phyloP scores from a whole-genome alignment of 1,140 invertebrate species.

The Eciton burchellii region DNA sequence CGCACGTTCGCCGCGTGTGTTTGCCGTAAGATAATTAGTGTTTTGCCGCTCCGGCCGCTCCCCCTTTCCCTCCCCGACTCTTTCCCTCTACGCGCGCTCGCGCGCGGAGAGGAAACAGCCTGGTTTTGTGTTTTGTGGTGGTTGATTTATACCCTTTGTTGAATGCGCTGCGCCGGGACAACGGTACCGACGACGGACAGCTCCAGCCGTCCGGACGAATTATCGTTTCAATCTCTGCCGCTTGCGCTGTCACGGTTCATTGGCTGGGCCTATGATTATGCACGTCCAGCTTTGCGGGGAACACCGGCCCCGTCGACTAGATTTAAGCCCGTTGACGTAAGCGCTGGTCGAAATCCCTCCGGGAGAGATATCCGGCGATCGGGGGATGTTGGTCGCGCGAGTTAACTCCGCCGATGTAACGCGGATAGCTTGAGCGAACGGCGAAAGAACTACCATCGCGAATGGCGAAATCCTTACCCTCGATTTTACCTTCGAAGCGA shows the following conservation, averaged over 20 bases:
- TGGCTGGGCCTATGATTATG: slow-evolving; percentile 54
- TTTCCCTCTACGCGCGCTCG: neutral
- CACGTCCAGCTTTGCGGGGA: slow-evolving; percentile 45
- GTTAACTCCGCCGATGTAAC: neutral
- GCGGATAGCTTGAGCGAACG: neutral
- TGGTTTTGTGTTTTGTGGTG: slow-evolving; percentile 57
- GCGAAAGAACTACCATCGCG: no score
- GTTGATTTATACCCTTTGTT: slow-evolving; percentile 67
- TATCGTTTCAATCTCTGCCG: slow-evolving; percentile 59
- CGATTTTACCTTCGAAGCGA: no score
- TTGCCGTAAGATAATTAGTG: slow-evolving; percentile 83
- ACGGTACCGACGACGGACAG: slow-evolving; percentile 59
- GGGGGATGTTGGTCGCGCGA: neutral
- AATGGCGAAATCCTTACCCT: no score
- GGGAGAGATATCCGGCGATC: neutral
- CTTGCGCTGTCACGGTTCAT: slow-evolving; percentile 52
- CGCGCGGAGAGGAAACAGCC: slow-evolving; percentile 22
- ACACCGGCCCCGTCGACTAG: slow-evolving; percentile 26
- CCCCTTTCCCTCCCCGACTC: no score
- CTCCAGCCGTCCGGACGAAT: slow-evolving; percentile 54
- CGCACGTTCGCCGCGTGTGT: slow-evolving; percentile 67
- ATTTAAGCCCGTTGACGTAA: slow-evolving; percentile 55
- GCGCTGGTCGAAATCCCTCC: slow-evolving; percentile 6
- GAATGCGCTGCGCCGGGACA: slow-evolving; percentile 56
- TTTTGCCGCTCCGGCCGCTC: slow-evolving; percentile 72